Base-by-base conservation (phyloP, 2,888 invertebrate species). In the Leucophenga montana region DNA sequence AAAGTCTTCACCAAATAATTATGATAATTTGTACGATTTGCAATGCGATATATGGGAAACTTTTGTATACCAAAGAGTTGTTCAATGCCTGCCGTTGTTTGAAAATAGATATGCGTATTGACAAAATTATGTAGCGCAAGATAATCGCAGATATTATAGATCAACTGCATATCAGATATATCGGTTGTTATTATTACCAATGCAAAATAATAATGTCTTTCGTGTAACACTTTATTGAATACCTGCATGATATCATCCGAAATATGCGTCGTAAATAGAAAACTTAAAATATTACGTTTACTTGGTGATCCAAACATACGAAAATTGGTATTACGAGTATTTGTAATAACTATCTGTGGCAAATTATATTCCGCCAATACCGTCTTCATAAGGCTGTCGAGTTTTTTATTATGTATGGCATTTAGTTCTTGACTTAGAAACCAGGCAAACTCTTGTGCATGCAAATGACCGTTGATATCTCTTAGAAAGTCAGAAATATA, bases 371-470 rank as follows among this genome's bases (percentile, higher is more conserved):
- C 13, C 0, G 73, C 72, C 4, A 59, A 70, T 1, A 77, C 53
- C 2, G 44, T 9, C 4, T 66, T 75, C 0, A 83, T 71, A 13
- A 82, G 75, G 4, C 71, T 59, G 3, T 83, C 74, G 6, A 73
- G 8, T 14, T 75, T 64, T 4, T 71, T 72, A n/a, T 67, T 65
- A 1, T 77, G 69, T 44, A 70, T 53, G 0, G 62, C 20, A 18
- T 62, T 59, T 44, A 80, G 59, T 16, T 70, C 56, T 1, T 71
- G 72, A 46, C 85, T 82, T 0, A 84, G 64, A 61, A 77, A 85
- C 83, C 83, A 84, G 0, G 78, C 76, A 9, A 84, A 22, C 20
- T 84, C 84, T 69, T 85, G 80, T 18, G 56, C 13, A 3, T 56
- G 6, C 6, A 56, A 56, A 2, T 9, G 13, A 56, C 27, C 27